These are phyloP conservation scores for Sula dactylatra DNA, from an alignment of 2,113 vertebrate species.

Conservation along the genomic window DNA sequence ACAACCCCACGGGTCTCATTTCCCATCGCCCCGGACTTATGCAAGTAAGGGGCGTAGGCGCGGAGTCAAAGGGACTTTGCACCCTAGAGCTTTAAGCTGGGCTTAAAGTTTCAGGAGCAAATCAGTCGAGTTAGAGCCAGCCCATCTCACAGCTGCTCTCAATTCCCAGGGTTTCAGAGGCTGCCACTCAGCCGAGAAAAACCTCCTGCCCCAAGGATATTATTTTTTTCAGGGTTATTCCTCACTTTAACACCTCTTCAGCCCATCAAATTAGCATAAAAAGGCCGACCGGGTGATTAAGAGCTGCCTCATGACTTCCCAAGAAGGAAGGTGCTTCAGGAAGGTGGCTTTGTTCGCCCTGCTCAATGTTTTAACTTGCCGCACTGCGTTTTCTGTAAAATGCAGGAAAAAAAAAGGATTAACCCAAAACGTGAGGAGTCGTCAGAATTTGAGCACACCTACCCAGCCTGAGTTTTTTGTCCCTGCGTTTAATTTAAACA, in stretches of 20 bases:
- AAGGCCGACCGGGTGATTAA: neutral
- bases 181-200: neutral
- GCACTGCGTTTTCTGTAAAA: neutral
- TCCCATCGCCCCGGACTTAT: too few species aligned
- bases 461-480: neutral
- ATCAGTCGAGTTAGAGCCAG: accelerated
- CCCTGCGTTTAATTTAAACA: neutral
- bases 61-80: neutral
- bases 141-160: neutral
- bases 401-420: neutral
- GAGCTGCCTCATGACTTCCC: neutral
- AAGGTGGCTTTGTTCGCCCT: accelerated
- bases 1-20: neutral
- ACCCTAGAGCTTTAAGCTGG: neutral
- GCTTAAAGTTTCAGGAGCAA: neutral
- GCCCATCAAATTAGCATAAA: neutral
- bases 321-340: neutral
- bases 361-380: neutral
- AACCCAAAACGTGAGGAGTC: neutral
- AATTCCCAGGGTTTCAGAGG: neutral
- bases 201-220: neutral
- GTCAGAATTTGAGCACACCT: neutral
- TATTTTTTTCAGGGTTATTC: neutral
- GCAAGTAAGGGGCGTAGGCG: neutral
- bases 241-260: neutral